Base-by-base conservation (phyloP, 2,113 vertebrate genomes). In the Equus przewalskii region DNA sequence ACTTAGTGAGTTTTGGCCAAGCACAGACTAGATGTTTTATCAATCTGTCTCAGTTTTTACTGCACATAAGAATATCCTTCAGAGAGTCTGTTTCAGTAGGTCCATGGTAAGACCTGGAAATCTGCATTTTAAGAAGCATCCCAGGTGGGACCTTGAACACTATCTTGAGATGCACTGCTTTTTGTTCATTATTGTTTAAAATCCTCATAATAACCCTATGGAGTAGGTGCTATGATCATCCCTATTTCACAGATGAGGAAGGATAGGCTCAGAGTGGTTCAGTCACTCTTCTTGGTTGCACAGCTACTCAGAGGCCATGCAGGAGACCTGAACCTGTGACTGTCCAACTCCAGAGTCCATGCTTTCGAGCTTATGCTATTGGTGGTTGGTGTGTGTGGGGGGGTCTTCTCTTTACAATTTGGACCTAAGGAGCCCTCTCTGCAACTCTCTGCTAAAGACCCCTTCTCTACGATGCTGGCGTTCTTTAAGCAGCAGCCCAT, bases 341-440 rank as follows among this genome's bases (percentile, higher is more conserved):
- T 24, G 0, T 69, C 64, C 33, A 76, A 0, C 9, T 44, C 54
- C n/a, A 46, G 49, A 19, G 46, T 65, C 28, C 3, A 0, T 9
- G 12, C 7, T 33, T 18, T 76, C 44, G 30, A 33, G 9, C 33
- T n/a, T 64, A 4, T 28, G 60, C 73, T 58, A 3, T 7, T 7
- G 54, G 41, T 46, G 44, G n/a, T 54, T 73, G 44, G 41, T 30
- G 36, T 41, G 36, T 41, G 11, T n/a, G 7, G 13, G 19, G 36
- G 24, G 14, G 24, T 67, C 62, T 87, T 90, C 28, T 73, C 46
- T 10, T 92, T 36, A n/a, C 46, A 62, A 2, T 67, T 30, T 18
- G 49, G 56, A 44, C 15, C 56, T 54, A 30, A 6, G 28, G 44
- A 36, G 4, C 1, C 24, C 30, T 18, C 7, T 13, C 12, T 9